These are phyloP conservation scores for Tiaroga cobitis DNA, from an alignment of 2,797 vertebrate genomes.

Conservation along the genomic window DNA sequence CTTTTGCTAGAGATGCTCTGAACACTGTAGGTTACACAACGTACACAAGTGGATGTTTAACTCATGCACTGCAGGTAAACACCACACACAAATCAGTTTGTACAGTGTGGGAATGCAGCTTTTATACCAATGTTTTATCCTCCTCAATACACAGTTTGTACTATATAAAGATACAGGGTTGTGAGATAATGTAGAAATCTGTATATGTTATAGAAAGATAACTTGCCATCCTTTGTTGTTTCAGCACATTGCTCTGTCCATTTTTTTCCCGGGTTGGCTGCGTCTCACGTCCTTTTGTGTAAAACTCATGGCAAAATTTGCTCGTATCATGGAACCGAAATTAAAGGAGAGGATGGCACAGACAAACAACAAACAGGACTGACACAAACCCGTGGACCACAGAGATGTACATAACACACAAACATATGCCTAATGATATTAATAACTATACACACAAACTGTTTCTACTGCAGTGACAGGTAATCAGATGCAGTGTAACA, in stretches of 20 bases:
- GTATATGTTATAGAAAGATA: neutral
- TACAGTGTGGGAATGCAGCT: neutral
- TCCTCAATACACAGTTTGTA: neutral
- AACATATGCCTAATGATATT: neutral
- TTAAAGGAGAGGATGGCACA: constrained; percentile 22
- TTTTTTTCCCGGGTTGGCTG: constrained; percentile 74
- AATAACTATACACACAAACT: neutral
- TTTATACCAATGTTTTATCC: neutral
- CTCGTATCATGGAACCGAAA: neutral
- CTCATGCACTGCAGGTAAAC: constrained; percentile 80
- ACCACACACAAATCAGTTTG: neutral
- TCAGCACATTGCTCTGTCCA: constrained; percentile 66
- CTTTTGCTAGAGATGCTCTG: constrained; percentile 74
- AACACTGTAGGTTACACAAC: constrained; percentile 81
- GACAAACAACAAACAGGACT: constrained; percentile 52
- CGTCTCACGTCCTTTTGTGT: constrained; percentile 70
- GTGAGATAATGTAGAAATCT: neutral
- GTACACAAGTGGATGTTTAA: constrained; percentile 78
- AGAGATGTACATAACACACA: neutral
- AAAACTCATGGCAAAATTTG: constrained; percentile 30
- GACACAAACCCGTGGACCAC: neutral
- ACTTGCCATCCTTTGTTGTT: neutral
- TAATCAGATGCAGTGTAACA: neutral
- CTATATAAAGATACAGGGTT: neutral
- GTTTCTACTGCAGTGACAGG: neutral